Evolutionary conservation across 2,888 invertebrate species (phyloP).

Genomic region (Ditula angustiorana): DNA sequence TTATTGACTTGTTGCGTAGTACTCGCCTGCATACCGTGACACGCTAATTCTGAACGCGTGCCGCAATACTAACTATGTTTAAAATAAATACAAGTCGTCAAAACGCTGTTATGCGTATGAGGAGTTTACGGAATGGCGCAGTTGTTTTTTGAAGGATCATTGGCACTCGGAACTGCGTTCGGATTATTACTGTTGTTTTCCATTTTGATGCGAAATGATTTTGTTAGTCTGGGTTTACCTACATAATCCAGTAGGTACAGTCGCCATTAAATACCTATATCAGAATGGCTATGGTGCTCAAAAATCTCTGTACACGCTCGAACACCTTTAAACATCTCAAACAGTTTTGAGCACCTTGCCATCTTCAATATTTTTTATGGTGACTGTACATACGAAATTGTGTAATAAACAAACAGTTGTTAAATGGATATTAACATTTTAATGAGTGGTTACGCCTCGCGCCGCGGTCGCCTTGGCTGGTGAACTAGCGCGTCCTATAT

Average conservation of each 20-base stretch:
- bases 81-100: constrained; percentile 60
- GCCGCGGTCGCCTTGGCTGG: constrained; percentile 42
- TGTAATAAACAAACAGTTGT: constrained; percentile 27
- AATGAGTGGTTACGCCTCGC: constrained; percentile 40
- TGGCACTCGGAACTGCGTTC: constrained; percentile 9
- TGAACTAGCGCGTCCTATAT: constrained; percentile 57
- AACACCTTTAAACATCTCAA: too few species aligned
- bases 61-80: constrained; percentile 69
- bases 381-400: constrained; percentile 1
- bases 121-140: constrained; percentile 54
- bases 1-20: constrained; percentile 78
- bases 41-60: constrained; percentile 71
- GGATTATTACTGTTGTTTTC: constrained; percentile 19
- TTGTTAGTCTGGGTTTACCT: too few species aligned
- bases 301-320: too few species aligned
- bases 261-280: too few species aligned
- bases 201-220: background rate
- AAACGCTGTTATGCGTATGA: constrained; percentile 61
- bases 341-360: too few species aligned
- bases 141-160: constrained; percentile 45
- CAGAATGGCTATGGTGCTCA: too few species aligned
- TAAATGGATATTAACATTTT: constrained; percentile 36
- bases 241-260: too few species aligned
- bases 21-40: constrained; percentile 63
- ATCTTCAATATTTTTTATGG: constrained; percentile 5